These are phyloP conservation scores for Holcopasites calliopsidis DNA, from an alignment of 1,140 invertebrate species.

Conservation along the genomic window DNA sequence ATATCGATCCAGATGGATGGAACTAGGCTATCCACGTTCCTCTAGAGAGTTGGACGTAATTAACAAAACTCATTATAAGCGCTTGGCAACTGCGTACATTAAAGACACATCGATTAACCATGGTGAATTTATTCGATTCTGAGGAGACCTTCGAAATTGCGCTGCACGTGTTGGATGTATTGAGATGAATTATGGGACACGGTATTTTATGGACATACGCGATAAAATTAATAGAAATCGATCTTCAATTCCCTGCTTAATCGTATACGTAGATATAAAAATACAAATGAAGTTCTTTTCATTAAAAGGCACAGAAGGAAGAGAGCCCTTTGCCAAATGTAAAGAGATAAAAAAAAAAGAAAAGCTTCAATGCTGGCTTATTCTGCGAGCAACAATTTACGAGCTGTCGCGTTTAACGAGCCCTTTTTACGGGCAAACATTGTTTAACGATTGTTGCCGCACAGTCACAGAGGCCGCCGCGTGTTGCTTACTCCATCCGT, in stretches of 20 bases:
- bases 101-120: conserved; percentile 15
- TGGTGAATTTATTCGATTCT: conserved; percentile 1
- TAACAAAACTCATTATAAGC: conserved; percentile 71
- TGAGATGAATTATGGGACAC: not conserved
- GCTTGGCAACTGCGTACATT: conserved; percentile 7
- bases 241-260: too few relatives aligned
- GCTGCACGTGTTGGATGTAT: not conserved
- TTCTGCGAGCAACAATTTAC: conserved; percentile 24
- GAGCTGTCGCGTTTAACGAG: conserved; percentile 25
- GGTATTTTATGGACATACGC: too few relatives aligned
- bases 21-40: conserved; percentile 33
- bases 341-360: conserved; percentile 15
- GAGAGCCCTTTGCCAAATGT: not conserved
- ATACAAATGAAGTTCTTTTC: not conserved
- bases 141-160: not conserved
- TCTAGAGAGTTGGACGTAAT: conserved; percentile 52
- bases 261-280: too few relatives aligned
- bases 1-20: conserved; percentile 50
- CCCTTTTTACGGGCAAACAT: not conserved
- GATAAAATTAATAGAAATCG: too few relatives aligned
- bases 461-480: not conserved
- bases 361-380: not conserved
- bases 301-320: not conserved
- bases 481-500: not conserved
- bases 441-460: conserved; percentile 23